A percentile compares a stretch with the other conserved stretches of the same genome.
phyloP scores from a whole-genome alignment of 2,888 invertebrate species.

The Alloplasta piceator region DNA sequence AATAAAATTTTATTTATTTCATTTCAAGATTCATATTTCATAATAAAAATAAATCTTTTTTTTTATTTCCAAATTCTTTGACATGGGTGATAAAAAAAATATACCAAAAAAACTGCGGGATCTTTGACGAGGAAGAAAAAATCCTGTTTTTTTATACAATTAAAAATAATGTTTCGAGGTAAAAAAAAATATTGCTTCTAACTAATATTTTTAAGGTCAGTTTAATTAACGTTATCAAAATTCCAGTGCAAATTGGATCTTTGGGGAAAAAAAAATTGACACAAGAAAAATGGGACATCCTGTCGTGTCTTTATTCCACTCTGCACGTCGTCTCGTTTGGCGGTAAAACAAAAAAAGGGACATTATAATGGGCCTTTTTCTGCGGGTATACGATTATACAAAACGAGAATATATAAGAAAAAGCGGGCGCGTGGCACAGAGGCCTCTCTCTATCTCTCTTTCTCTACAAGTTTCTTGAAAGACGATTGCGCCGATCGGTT shows the following conservation, averaged over 20 bases:
- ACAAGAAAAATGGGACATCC: not conserved
- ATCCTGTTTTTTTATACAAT: too few species aligned
- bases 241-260: not conserved
- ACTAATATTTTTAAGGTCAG: not conserved
- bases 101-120: too few species aligned
- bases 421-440: conserved; percentile 58
- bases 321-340: not conserved
- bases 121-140: too few species aligned
- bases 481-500: conserved; percentile 14
- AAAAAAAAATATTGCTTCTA: too few species aligned
- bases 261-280: not conserved
- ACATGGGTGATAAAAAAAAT: too few species aligned
- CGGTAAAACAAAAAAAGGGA: conserved; percentile 3
- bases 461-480: conserved; percentile 4
- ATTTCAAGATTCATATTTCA: too few species aligned
- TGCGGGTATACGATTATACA: conserved; percentile 36
- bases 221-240: not conserved
- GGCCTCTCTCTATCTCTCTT: conserved; percentile 23
- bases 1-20: too few species aligned
- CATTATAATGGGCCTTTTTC: conserved; percentile 8
- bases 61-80: too few species aligned
- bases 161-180: too few species aligned
- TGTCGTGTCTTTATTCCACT: not conserved
- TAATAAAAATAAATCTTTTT: too few species aligned
- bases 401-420: conserved; percentile 24